Percentiles rank a stretch among this genome's conserved stretches.
phyloP scores from a whole-genome alignment of 2,888 invertebrate genomes.

The Abrostola tripartita region DNA sequence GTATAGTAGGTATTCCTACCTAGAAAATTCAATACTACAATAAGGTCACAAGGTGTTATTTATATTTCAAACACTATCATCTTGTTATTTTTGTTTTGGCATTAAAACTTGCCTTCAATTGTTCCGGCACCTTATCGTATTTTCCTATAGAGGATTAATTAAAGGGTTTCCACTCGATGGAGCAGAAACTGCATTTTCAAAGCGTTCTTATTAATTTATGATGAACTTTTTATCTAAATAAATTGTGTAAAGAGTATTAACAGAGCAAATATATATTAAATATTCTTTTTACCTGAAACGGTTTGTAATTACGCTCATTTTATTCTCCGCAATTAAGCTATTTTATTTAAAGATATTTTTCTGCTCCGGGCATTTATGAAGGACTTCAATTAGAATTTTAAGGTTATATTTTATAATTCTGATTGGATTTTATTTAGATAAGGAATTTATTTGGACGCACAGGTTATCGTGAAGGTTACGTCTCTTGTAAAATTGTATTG shows the following conservation, averaged over 20 bases:
- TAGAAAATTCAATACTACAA: too few species aligned
- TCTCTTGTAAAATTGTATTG: too few species aligned
- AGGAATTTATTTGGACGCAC: neutral
- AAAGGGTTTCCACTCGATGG: slow-evolving; percentile 60
- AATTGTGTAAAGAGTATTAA: slow-evolving; percentile 24
- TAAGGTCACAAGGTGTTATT: too few species aligned
- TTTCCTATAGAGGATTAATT: slow-evolving; percentile 61
- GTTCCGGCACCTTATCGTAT: slow-evolving; percentile 30
- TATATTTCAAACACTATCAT: too few species aligned
- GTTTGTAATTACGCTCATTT: slow-evolving; percentile 11
- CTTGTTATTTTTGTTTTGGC: too few species aligned
- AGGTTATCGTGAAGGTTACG: too few species aligned
- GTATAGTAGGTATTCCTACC: too few species aligned
- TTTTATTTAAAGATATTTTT: slow-evolving; percentile 2
- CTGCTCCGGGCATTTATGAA: neutral
- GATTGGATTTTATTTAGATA: slow-evolving; percentile 2
- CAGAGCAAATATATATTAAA: slow-evolving; percentile 20
- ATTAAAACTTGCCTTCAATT: slow-evolving; percentile 7
- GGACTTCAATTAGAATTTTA: neutral
- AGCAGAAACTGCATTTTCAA: slow-evolving; percentile 59
- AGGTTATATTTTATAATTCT: neutral
- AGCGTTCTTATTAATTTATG: slow-evolving; percentile 56
- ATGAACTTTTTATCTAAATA: slow-evolving; percentile 43
- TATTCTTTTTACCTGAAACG: slow-evolving; percentile 19
- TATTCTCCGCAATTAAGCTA: neutral